These are phyloP conservation scores for Sussaba pulchella DNA, from an alignment of 2,888 invertebrate genomes.

Conservation along the genomic window DNA sequence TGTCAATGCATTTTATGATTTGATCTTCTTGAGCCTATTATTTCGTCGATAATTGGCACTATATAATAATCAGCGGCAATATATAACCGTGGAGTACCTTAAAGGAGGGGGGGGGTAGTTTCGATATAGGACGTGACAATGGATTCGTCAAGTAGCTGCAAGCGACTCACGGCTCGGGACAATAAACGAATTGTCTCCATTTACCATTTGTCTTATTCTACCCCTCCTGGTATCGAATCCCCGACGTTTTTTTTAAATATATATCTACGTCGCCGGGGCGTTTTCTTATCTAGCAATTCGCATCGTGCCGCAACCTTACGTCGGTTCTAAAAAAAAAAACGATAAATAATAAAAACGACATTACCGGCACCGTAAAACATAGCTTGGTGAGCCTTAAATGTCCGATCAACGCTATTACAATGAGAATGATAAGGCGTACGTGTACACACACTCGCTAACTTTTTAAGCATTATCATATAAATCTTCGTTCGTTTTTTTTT, in stretches of 20 bases:
- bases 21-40: not conserved
- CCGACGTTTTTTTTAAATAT: constrained; percentile 54
- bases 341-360: constrained; percentile 18
- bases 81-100: constrained; percentile 6
- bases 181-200: constrained; percentile 60
- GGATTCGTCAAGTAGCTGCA: constrained; percentile 18
- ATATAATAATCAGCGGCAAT: constrained; percentile 7
- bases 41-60: constrained; percentile 18
- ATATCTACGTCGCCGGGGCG: constrained; percentile 59
- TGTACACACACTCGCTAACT: constrained; percentile 33
- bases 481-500: constrained; percentile 1
- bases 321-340: constrained; percentile 51
- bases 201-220: constrained; percentile 38
- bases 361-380: constrained; percentile 14
- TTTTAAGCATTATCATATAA: constrained; percentile 22
- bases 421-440: constrained; percentile 39
- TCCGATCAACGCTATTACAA: constrained; percentile 34
- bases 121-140: constrained; percentile 36
- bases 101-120: not conserved
- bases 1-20: constrained; percentile 19
- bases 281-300: constrained; percentile 78
- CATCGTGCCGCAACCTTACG: constrained; percentile 77
- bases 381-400: constrained; percentile 19
- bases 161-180: constrained; percentile 1
- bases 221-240: constrained; percentile 29